A percentile compares a stretch with the other conserved stretches of the same genome.
These are phyloP conservation scores for Kryptopterus vitreolus DNA, from an alignment of 2,797 vertebrate species.

Conservation along the genomic window DNA sequence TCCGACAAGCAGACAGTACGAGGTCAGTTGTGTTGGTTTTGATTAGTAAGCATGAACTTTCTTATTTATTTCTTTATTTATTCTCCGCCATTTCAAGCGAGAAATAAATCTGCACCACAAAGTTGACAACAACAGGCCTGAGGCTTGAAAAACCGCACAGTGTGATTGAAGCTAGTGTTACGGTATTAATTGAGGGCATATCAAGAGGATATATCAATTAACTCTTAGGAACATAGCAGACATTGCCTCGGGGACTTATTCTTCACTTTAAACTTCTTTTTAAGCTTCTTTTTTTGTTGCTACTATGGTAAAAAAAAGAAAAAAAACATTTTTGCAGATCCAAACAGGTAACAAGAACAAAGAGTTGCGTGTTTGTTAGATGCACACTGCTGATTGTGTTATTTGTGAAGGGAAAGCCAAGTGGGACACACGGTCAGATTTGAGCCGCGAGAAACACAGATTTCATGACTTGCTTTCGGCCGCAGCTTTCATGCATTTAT, in stretches of 20 bases:
- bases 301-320: neutral
- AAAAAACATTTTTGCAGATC: neutral
- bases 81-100: neutral
- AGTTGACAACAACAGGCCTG: neutral
- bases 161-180: slow-evolving; percentile 15
- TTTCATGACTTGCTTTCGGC: slow-evolving; percentile 30
- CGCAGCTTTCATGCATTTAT: slow-evolving; percentile 51
- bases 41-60: neutral
- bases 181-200: slow-evolving; percentile 30
- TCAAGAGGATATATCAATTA: slow-evolving; percentile 33
- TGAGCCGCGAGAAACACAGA: slow-evolving; percentile 36
- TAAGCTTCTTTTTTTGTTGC: neutral
- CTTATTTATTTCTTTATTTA: no score
- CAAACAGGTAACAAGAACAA: slow-evolving; percentile 7
- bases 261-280: slow-evolving; percentile 1
- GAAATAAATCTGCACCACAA: slow-evolving; percentile 18
- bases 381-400: slow-evolving; percentile 36
- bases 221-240: slow-evolving; percentile 13
- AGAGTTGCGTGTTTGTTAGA: slow-evolving; percentile 31
- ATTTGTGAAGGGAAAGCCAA: slow-evolving; percentile 32
- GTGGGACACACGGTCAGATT: slow-evolving; percentile 42
- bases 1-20: no score
- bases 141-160: neutral
- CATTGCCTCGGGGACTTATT: neutral
- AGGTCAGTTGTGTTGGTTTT: no score